Percentiles rank a stretch among this genome's conserved stretches.
Conservation (phyloP, 2,888 invertebrate genomes). For the Operophtera brumata region DNA sequence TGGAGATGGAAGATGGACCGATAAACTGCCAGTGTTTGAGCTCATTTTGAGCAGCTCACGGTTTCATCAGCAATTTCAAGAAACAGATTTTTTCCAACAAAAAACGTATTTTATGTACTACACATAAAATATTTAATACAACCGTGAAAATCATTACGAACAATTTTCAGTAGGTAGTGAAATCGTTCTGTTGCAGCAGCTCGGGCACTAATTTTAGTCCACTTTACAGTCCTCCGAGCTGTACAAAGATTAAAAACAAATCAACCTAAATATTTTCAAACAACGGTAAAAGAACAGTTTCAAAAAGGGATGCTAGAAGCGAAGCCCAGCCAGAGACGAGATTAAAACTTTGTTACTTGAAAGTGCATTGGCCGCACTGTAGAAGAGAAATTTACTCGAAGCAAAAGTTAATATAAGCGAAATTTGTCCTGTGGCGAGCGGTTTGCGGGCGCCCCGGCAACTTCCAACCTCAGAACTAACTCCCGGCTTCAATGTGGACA, state of each 20-base stretch:
- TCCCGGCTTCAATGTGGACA: conserved; percentile 46
- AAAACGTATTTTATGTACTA: no score
- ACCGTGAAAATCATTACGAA: no score
- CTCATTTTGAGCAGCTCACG: no score
- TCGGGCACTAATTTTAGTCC: no score
- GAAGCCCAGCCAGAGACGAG: conserved; percentile 51
- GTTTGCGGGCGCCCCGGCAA: conserved; percentile 56
- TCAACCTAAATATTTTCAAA: conserved; percentile 31
- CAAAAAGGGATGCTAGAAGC: conserved; percentile 35
- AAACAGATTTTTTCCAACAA: no score
- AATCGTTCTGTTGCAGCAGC: background rate
- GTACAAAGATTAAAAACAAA: conserved; percentile 17
- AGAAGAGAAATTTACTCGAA: conserved; percentile 71
- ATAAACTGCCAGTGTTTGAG: no score
- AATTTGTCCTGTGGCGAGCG: conserved; percentile 71
- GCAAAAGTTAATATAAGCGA: conserved; percentile 78
- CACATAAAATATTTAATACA: no score
- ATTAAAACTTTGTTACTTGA: conserved; percentile 76
- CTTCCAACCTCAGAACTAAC: conserved; percentile 57
- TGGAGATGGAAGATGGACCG: no score
- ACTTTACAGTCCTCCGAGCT: conserved; percentile 9
- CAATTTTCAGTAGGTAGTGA: no score
- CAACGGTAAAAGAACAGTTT: conserved; percentile 33
- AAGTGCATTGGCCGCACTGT: conserved; percentile 70
- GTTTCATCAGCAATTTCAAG: no score